Base-by-base conservation (phyloP, 1,140 invertebrate genomes). In the Lasioglossum baleicum region DNA sequence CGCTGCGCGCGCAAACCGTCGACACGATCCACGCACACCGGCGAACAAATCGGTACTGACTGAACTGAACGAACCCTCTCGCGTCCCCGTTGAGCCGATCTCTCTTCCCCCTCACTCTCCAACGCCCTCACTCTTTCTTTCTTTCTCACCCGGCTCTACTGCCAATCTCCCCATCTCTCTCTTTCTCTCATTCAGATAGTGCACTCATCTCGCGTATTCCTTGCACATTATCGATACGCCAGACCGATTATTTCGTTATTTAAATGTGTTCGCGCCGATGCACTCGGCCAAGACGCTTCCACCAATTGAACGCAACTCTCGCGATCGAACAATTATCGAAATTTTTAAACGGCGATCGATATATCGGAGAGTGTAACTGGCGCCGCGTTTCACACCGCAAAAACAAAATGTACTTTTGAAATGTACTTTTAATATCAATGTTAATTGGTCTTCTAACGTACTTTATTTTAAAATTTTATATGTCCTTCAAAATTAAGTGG, bases 41-140 rank as follows among this genome's bases (percentile, higher is more conserved):
- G 82, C 83, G 89, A 89, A 84, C 88, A 85, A 90, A 89, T 90
- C 89, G 87, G 84, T 87, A 92, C 92, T 92, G 90, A 91, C 83
- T 82, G 83, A 75, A 91, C 83, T 82, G 83, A 75, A 74, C 70
- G 40, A 42, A 82, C 76, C 74, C 67, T 61, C 64, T 75, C 71
- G 44, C 69, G 69, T 71, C 51, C 65, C 79, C 64, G 67, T 83
- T 83, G 58, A 75, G 51, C 80, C n/a, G 74, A 58, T 44, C 79
- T 51, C 31, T 58, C 40, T n/a, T 35, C 35, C 5, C 35, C 35
- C 5, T 35, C 35, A 4, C 35, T 35, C 35, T 2, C 5, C 3
- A 3, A 2, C 35, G 2, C 35, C 5, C 35, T 35, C 31, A 2
- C 44, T 48, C 10, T 86, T 80, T 82, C 58, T 70, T 40, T 82